Evolutionary conservation across 1,140 invertebrate species (phyloP), one percentile per base, ranked within the genome.

Genomic region (Anoplophora glabripennis): DNA sequence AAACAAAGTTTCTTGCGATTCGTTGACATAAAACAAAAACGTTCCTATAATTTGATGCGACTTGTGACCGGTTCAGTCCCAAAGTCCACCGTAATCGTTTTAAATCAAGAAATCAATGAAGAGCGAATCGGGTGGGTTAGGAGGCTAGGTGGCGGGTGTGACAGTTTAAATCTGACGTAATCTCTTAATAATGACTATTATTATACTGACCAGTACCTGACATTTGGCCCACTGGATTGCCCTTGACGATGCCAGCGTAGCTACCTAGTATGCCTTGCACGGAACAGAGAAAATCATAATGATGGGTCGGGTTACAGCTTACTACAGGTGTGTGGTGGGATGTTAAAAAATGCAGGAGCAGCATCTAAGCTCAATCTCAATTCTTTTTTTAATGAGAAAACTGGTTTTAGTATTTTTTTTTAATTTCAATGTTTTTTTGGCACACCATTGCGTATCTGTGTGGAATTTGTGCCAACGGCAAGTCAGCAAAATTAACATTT

Each of bases 221-320:
- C 81, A 84, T 83, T 73, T 74, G 67, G 69, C 77, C 77, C 54
- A 75, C 68, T 61, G 79, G 74, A 70, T 78, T 75, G 70, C 82
- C 82, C 76, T 81, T 82, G 72, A 84, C 75, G 73, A 83, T 79
- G 72, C 81, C 81, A 61, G 82, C 82, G 78, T 84, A 84, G 76
- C 80, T 82, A 80, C 77, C 77, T 75, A 79, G 72, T 72, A 75
- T 70, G 75, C 75, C 75, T 76, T 76, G 73, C 72, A 71, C 66
- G 64, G 69, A 65, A 73, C 72, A 76, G 65, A 76, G 64, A 74
- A 72, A 74, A 72, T 70, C 61, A 63, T 58, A 54, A 53, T 65
- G 56, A 57, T 64, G 68, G 69, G 63, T 63, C 59, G 65, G 65
- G 63, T 68, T 67, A 68, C 61, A 64, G 61, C 64, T 47, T 58